Evolutionary conservation across 2,888 invertebrate species (phyloP).

Genomic region (Unio delphinus): DNA sequence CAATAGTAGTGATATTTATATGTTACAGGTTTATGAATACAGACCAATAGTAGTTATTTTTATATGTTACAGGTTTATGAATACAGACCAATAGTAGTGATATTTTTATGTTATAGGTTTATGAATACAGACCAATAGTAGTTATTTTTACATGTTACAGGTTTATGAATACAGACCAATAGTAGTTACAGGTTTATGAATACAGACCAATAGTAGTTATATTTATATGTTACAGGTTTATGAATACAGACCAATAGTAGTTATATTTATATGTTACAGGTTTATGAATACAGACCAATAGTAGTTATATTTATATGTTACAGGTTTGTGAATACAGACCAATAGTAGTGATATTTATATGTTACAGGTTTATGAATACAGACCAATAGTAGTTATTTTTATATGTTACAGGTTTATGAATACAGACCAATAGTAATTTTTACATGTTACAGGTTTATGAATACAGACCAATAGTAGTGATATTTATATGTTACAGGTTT

Average conservation of each 20-base stretch:
- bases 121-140: slow-evolving; percentile 84
- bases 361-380: not conserved
- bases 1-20: not conserved
- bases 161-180: slow-evolving; percentile 62
- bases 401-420: slow-evolving; percentile 75
- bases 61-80: slow-evolving; percentile 60
- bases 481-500: slow-evolving; percentile 80
- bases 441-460: slow-evolving; percentile 72
- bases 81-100: slow-evolving; percentile 65
- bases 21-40: no score
- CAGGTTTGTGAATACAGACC: no score
- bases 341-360: no score
- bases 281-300: not conserved
- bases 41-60: not conserved
- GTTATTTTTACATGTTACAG: slow-evolving; percentile 74
- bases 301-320: no score
- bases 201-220: slow-evolving; percentile 38
- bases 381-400: slow-evolving; percentile 18
- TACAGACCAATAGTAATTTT: slow-evolving; percentile 83
- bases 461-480: slow-evolving; percentile 65
- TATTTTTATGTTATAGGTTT: slow-evolving; percentile 75
- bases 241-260: not conserved
- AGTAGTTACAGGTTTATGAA: slow-evolving; percentile 21
- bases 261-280: not conserved
- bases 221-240: slow-evolving; percentile 28